Base-by-base conservation (phyloP, 2,113 vertebrate species). In the Urocynchramus pylzowi region DNA sequence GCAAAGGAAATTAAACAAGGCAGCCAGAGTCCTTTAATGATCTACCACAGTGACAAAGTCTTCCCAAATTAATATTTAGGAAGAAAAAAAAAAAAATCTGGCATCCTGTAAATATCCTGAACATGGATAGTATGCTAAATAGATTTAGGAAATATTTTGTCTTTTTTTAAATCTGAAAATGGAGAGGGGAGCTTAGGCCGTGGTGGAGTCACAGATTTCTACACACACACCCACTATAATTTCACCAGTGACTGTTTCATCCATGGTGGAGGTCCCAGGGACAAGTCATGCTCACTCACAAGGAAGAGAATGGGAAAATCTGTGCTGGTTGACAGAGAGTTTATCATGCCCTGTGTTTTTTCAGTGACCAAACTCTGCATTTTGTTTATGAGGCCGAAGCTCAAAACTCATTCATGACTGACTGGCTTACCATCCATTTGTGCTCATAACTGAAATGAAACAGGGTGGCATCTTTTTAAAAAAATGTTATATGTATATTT, bases 281-380 rank as follows among this genome's bases (percentile, higher is more conserved):
- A 75, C 44, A 74, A 81, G 31, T 39, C 11, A 2, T 12, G 23
- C 28, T 82, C 39, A 14, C 39, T 63, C 2, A 1, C 35, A 39
- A 35, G 60, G 56, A 84, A 59, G 30, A 52, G 35, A 91, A 73
- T 4, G 21, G 50, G 79, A 35, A 84, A 65, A 45, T 77, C 45
- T 57, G 17, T 1, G 0, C 7, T 68, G 45, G 10, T 15, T 50
- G 27, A n/a, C 20, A 54, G 47, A 30, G 18, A 27, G 19, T 76
- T 91, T 75, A 33, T 59, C 80, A 42, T 2, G 1, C 16, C 6
- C 53, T 56, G 18, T 0, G 0, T 68, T 84, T 89, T 64, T 54
- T 42, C 65, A 45, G 47, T 49, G 42, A 63, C 44, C 30, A n/a
- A 81, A 91, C 8, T 19, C 59, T 37, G 7, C 39, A 7, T 64